These are phyloP conservation scores for Pogonocichla stellata DNA, from an alignment of 2,113 vertebrate genomes.

Conservation along the genomic window DNA sequence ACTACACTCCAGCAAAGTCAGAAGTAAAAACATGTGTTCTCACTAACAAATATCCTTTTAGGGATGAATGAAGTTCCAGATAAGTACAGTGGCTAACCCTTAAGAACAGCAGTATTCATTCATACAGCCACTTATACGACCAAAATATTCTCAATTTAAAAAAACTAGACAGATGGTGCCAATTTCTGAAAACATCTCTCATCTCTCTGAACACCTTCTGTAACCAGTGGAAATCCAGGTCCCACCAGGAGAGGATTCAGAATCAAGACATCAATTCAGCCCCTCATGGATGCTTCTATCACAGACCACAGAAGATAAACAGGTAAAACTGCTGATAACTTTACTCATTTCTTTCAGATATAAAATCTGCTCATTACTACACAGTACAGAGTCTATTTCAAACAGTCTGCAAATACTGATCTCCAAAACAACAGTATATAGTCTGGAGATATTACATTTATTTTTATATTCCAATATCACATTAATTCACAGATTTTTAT, in stretches of 20 bases:
- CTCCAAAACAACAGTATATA: background rate
- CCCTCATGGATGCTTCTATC: background rate
- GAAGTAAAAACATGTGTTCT: slow-evolving; percentile 58
- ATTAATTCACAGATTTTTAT: background rate
- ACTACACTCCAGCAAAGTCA: slow-evolving; percentile 68
- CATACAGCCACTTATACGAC: background rate
- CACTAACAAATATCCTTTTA: slow-evolving; percentile 47
- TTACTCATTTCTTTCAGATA: background rate
- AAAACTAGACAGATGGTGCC: background rate
- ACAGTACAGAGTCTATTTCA: background rate
- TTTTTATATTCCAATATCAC: background rate
- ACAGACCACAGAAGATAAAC: background rate
- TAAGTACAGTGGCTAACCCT: background rate
- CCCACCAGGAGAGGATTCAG: background rate
- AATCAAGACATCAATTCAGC: background rate
- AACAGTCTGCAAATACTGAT: background rate
- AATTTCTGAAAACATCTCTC: background rate
- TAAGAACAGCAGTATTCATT: background rate
- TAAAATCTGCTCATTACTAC: background rate
- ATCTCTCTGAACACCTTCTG: background rate
- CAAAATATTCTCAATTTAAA: background rate
- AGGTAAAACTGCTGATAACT: background rate
- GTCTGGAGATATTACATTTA: background rate
- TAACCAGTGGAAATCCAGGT: background rate
- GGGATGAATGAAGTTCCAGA: background rate